Conservation (phyloP, 2,113 vertebrate genomes). For the Dryoscopus gambensis region DNA sequence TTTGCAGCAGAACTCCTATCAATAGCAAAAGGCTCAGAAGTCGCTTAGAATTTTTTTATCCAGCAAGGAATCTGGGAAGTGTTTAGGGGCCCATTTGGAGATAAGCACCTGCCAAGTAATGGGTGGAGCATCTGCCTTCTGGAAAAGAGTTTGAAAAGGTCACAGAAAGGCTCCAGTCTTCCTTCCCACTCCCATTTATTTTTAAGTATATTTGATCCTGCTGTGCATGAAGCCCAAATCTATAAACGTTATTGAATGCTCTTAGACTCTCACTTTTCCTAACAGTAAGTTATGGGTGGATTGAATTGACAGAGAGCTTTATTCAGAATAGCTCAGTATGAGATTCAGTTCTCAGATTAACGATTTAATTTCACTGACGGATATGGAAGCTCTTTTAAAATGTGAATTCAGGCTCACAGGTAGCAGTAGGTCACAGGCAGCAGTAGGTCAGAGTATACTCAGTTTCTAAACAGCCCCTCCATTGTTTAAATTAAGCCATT, state of each 20-base stretch:
- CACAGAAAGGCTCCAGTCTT: background rate
- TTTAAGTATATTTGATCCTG: conserved; percentile 2
- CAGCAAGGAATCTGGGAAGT: background rate
- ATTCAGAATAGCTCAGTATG: background rate
- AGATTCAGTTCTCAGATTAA: conserved; percentile 1
- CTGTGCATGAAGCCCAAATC: background rate
- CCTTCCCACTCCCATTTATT: background rate
- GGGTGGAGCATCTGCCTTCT: background rate
- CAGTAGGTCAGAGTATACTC: background rate
- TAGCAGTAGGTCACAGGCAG: background rate
- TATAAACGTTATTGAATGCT: background rate
- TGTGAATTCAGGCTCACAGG: background rate
- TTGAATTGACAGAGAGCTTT: background rate
- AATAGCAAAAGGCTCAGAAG: background rate
- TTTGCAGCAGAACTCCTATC: background rate
- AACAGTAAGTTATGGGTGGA: background rate
- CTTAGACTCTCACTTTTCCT: background rate
- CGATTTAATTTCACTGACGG: conserved; percentile 1
- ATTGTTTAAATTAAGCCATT: background rate
- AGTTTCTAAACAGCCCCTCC: background rate
- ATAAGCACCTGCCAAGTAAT: background rate
- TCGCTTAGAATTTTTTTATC: background rate
- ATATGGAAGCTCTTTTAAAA: background rate
- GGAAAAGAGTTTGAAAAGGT: background rate
- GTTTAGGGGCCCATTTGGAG: background rate